phyloP scores from a whole-genome alignment of 1,140 invertebrate genomes.

The Zophobas morio region DNA sequence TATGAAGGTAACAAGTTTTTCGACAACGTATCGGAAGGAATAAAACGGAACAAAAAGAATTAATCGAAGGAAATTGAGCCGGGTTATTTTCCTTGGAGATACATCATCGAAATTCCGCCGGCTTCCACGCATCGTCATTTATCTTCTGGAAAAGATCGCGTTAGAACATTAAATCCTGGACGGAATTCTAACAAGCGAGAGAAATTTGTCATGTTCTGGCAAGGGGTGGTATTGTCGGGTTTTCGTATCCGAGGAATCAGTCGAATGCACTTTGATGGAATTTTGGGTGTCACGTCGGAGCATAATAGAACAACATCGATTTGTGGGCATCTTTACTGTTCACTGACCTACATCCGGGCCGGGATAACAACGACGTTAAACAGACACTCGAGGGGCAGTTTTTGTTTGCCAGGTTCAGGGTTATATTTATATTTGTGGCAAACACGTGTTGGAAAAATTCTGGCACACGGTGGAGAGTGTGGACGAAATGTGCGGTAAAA shows the following conservation, averaged over 20 bases:
- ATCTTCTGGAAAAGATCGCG: neutral
- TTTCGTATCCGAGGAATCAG: neutral
- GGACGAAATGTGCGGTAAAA: too few species aligned
- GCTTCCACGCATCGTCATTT: slow-evolving; percentile 5
- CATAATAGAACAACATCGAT: slow-evolving; percentile 22
- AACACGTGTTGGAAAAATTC: neutral
- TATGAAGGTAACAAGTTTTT: slow-evolving; percentile 9
- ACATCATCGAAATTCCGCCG: slow-evolving; percentile 10
- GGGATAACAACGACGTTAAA: neutral
- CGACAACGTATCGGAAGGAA: neutral
- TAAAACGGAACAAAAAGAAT: neutral
- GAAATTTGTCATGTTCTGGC: neutral
- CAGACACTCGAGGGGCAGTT: neutral
- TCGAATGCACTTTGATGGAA: slow-evolving; percentile 11
- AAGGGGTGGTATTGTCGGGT: neutral
- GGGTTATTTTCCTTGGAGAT: neutral
- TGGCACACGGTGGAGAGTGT: too few species aligned
- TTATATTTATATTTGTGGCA: neutral
- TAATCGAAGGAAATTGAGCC: slow-evolving; percentile 4
- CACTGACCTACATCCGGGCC: slow-evolving; percentile 6
- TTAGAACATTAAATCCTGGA: neutral
- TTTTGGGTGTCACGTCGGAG: slow-evolving; percentile 8
- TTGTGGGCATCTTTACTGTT: slow-evolving; percentile 19
- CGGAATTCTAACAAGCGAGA: neutral
- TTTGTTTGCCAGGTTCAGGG: neutral